Conservation (phyloP, 2,113 vertebrate genomes). For the Miniopterus natalensis region DNA sequence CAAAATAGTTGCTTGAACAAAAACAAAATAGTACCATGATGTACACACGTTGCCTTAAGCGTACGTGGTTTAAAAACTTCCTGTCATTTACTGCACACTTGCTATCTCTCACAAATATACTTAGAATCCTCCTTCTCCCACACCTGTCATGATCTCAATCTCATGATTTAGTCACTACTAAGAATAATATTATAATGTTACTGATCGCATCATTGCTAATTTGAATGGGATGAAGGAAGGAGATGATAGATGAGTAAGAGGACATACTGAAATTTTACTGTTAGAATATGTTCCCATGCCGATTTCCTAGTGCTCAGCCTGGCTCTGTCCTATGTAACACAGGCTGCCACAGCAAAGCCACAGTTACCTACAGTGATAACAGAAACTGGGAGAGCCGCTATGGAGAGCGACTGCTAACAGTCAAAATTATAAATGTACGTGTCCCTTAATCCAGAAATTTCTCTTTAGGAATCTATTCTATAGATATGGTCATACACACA, state of each 20-base stretch:
- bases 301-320: neutral
- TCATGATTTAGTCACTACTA: slow-evolving; percentile 19
- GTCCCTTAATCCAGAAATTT: neutral
- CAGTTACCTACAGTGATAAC: neutral
- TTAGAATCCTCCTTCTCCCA: slow-evolving; percentile 60
- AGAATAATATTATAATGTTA: slow-evolving; percentile 48
- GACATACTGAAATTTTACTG: neutral
- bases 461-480: neutral
- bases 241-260: neutral
- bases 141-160: neutral
- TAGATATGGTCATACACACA: neutral
- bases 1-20: slow-evolving; percentile 73
- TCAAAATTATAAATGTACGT: neutral
- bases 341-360: neutral
- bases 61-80: slow-evolving; percentile 67
- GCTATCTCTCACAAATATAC: slow-evolving; percentile 65
- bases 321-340: neutral
- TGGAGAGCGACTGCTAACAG: neutral
- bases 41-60: slow-evolving; percentile 60
- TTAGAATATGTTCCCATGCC: neutral
- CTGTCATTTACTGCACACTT: slow-evolving; percentile 65
- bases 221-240: neutral
- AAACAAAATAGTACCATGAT: slow-evolving; percentile 76
- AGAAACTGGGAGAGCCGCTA: neutral
- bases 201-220: neutral